Percentiles rank a stretch among this genome's conserved stretches.
Evolutionary conservation across 2,113 vertebrate genomes (phyloP).

Genomic region (Vidua chalybeata): DNA sequence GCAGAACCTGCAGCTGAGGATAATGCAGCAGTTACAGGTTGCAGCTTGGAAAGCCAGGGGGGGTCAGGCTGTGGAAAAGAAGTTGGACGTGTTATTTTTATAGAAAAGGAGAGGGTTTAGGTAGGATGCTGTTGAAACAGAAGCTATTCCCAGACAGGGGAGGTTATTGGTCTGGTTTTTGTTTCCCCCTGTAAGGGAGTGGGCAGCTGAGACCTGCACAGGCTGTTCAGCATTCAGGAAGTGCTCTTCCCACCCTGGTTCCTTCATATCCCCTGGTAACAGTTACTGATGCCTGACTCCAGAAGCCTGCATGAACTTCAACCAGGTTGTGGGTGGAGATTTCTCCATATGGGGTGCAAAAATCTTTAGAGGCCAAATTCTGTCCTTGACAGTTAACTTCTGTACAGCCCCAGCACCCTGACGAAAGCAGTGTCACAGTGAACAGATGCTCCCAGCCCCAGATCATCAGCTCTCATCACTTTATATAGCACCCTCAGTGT

Average conservation of each 20-base stretch:
- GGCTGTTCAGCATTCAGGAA: conserved; percentile 17
- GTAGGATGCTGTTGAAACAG: neutral
- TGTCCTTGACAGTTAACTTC: conserved; percentile 46
- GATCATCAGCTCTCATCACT: conserved; percentile 19
- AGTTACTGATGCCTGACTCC: conserved; percentile 11
- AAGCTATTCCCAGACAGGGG: neutral
- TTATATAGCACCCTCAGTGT: conserved; percentile 1
- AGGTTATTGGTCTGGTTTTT: neutral
- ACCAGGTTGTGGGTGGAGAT: neutral
- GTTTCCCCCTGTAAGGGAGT: neutral
- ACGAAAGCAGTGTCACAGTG: neutral
- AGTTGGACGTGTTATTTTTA: neutral
- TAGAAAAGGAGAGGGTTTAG: neutral
- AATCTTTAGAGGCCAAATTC: conserved; percentile 52
- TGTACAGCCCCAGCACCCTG: conserved; percentile 20
- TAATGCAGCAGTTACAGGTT: neutral
- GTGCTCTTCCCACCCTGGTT: conserved; percentile 47
- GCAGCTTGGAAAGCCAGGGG: neutral
- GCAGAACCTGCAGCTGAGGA: neutral
- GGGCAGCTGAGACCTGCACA: conserved; percentile 28
- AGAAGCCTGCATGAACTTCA: conserved; percentile 44
- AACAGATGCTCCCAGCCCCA: conserved; percentile 14
- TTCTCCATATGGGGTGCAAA: conserved; percentile 55
- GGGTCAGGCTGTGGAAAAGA: neutral
- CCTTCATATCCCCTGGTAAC: neutral